Percentiles rank a stretch among this genome's conserved stretches.
Conservation (phyloP, 2,797 vertebrate species). For the Periparus ater region DNA sequence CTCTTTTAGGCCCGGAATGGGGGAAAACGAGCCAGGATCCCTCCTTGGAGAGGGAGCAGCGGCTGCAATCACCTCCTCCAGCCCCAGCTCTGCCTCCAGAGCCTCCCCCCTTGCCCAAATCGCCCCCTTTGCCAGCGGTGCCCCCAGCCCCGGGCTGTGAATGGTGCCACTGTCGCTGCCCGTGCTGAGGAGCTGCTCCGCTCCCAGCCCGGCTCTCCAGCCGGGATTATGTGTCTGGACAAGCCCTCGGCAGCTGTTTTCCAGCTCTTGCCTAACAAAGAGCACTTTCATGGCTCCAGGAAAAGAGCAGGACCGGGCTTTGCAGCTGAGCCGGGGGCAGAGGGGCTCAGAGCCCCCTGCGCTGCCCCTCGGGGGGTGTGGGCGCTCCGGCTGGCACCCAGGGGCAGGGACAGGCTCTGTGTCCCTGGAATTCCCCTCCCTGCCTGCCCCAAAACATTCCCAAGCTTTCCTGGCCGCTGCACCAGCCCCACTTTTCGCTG, state of each 20-base stretch:
- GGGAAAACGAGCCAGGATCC: fast-evolving
- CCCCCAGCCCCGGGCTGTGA: background rate
- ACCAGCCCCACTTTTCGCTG: fast-evolving
- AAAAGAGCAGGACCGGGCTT: background rate
- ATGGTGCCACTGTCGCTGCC: background rate
- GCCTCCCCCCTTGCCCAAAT: background rate
- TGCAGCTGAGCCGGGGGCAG: background rate
- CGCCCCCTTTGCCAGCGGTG: background rate
- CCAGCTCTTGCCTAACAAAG: conserved; percentile 52
- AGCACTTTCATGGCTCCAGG: background rate
- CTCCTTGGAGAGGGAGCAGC: background rate
- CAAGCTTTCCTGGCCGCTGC: fast-evolving
- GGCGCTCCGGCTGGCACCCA: background rate
- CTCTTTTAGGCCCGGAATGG: background rate
- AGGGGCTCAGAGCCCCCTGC: background rate
- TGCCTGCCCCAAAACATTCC: fast-evolving
- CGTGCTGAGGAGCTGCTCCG: background rate
- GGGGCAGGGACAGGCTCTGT: background rate
- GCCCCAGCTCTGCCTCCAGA: background rate
- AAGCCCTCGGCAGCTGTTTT: conserved; percentile 55
- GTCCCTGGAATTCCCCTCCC: fast-evolving
- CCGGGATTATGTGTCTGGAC: conserved; percentile 44
- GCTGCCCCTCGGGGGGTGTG: background rate
- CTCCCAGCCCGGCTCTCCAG: background rate
- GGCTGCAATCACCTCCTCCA: background rate